phyloP scores from a whole-genome alignment of 2,113 vertebrate species.

The Odocoileus hemionus region DNA sequence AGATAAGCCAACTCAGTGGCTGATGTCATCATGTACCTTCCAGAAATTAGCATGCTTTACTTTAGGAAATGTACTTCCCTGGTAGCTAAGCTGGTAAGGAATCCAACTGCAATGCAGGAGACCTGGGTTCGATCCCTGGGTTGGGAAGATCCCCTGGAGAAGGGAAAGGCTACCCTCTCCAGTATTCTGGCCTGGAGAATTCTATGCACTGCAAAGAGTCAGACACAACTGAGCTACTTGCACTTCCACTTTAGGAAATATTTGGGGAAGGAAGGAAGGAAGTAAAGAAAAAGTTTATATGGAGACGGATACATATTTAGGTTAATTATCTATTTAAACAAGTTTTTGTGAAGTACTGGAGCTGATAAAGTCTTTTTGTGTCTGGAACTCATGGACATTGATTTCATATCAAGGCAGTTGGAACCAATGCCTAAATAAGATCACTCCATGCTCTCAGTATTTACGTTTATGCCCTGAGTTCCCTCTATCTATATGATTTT shows the following conservation, averaged over 20 bases:
- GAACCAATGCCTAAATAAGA: not conserved
- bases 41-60: slow-evolving; percentile 26
- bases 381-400: not conserved
- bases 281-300: not conserved
- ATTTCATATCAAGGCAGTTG: slow-evolving; percentile 36
- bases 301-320: not conserved
- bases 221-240: not conserved
- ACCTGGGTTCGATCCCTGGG: not conserved
- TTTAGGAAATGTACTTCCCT: slow-evolving; percentile 25
- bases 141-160: not conserved
- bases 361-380: not conserved
- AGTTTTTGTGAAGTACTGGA: not conserved
- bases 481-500: not conserved
- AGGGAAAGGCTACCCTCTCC: not conserved
- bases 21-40: not conserved
- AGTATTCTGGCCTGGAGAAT: not conserved
- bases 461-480: not conserved
- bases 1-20: not conserved
- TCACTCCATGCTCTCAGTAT: not conserved
- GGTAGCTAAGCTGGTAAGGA: not conserved
- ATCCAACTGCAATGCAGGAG: fast-evolving
- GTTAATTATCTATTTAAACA: not conserved
- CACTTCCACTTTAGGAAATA: slow-evolving; percentile 20
- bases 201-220: not conserved
- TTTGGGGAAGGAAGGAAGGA: slow-evolving; percentile 7